Evolutionary conservation across 2,113 vertebrate genomes (phyloP).

Genomic region (Lepidothrix coronata): DNA sequence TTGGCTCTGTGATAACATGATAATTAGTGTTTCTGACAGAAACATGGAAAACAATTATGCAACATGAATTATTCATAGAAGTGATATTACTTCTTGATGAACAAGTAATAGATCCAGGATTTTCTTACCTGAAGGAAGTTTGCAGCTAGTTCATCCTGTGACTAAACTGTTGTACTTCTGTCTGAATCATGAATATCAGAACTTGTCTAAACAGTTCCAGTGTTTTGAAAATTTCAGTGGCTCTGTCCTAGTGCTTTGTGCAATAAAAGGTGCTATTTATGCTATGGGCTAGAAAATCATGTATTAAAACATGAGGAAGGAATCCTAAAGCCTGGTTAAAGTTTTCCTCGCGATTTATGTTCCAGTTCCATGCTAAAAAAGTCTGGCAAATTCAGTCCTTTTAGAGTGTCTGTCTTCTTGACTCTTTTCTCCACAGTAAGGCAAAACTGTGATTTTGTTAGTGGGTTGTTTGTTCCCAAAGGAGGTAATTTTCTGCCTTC

Average conservation of each 20-base stretch:
- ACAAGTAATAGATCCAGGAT: neutral
- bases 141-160: neutral
- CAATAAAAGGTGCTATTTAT: neutral
- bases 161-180: neutral
- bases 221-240: neutral
- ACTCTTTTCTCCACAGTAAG: neutral
- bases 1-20: slow-evolving; percentile 3
- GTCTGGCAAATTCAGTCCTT: neutral
- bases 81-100: neutral
- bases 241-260: neutral
- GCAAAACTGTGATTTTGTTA: neutral
- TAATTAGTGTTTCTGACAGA: slow-evolving; percentile 42
- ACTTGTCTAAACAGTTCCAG: neutral
- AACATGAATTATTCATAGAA: slow-evolving; percentile 28
- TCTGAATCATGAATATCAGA: neutral
- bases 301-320: neutral
- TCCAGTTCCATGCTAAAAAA: neutral
- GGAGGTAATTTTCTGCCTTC: neutral
- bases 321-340: neutral
- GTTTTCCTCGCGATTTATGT: neutral
- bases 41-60: neutral
- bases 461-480: neutral
- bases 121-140: neutral
- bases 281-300: neutral
- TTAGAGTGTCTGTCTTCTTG: neutral